Evolutionary conservation across 2,888 invertebrate genomes (phyloP).

Genomic region (Cephus nigrinus): DNA sequence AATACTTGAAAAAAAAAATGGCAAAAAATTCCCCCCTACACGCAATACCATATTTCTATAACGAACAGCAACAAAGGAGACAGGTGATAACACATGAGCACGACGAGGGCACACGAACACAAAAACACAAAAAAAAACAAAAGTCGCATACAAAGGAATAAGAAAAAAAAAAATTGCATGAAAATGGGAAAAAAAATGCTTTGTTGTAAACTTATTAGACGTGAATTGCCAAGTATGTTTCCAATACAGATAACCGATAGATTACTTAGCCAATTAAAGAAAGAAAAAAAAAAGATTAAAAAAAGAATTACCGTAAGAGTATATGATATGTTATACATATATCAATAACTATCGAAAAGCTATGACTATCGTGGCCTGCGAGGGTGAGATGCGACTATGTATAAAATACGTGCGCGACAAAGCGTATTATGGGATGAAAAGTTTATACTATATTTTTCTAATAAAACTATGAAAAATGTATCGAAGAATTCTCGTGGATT

Average conservation of each 20-base stretch:
- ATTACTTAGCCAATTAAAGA: slow-evolving; percentile 40
- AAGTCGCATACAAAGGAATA: slow-evolving; percentile 21
- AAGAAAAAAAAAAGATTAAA: slow-evolving; percentile 2
- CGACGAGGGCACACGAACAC: background rate
- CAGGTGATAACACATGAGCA: slow-evolving; percentile 22
- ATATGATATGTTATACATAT: slow-evolving; percentile 38
- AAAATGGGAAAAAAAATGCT: slow-evolving; percentile 45
- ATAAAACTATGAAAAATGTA: slow-evolving; percentile 45
- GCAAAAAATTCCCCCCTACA: background rate
- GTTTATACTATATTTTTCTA: slow-evolving; percentile 67
- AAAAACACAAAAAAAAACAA: slow-evolving; percentile 22
- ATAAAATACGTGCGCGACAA: slow-evolving; percentile 49
- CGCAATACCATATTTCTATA: background rate
- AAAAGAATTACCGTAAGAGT: slow-evolving; percentile 15
- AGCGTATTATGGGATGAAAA: slow-evolving; percentile 49
- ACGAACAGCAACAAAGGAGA: background rate
- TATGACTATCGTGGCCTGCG: slow-evolving; percentile 62
- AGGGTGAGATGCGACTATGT: slow-evolving; percentile 55
- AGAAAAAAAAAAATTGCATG: slow-evolving; percentile 10
- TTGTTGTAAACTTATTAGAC: slow-evolving; percentile 64
- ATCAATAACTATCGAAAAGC: slow-evolving; percentile 51
- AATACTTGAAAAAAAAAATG: background rate
- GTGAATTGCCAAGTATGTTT: slow-evolving; percentile 66
- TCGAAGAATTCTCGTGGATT: background rate
- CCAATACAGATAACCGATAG: slow-evolving; percentile 53